phyloP scores from a whole-genome alignment of 2,888 invertebrate genomes.

The Galerucella calmariensis region DNA sequence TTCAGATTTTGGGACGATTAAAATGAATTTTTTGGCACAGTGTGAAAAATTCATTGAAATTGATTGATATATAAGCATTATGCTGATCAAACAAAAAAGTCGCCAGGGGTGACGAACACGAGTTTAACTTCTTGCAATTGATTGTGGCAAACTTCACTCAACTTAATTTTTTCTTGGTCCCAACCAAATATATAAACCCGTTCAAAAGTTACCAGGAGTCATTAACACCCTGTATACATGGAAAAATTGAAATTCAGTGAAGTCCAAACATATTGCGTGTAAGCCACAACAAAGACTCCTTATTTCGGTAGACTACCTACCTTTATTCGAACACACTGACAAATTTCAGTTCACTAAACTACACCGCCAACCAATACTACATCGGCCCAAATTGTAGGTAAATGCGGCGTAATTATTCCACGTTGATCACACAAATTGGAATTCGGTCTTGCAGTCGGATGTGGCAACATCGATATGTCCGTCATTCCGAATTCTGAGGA shows the following conservation, averaged over 20 bases:
- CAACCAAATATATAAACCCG: too few relatives aligned
- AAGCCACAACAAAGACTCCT: neutral
- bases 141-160: too few relatives aligned
- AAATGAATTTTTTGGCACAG: too few relatives aligned
- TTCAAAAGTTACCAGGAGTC: too few relatives aligned
- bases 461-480: constrained; percentile 37
- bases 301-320: constrained; percentile 2
- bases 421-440: constrained; percentile 40
- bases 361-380: constrained; percentile 10
- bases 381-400: constrained; percentile 24
- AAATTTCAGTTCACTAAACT: constrained; percentile 26
- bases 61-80: too few relatives aligned
- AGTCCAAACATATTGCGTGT: too few relatives aligned
- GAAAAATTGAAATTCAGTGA: neutral
- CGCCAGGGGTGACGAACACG: too few relatives aligned
- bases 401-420: constrained; percentile 34
- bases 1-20: too few relatives aligned
- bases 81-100: too few relatives aligned
- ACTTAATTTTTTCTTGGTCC: too few relatives aligned
- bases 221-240: neutral
- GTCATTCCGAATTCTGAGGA: constrained; percentile 24
- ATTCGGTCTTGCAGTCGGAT: constrained; percentile 36
- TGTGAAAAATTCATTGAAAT: too few relatives aligned
- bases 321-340: constrained; percentile 7
- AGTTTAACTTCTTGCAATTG: too few relatives aligned